Conservation (phyloP, 1,140 invertebrate genomes). For the Drosophila arawakana region DNA sequence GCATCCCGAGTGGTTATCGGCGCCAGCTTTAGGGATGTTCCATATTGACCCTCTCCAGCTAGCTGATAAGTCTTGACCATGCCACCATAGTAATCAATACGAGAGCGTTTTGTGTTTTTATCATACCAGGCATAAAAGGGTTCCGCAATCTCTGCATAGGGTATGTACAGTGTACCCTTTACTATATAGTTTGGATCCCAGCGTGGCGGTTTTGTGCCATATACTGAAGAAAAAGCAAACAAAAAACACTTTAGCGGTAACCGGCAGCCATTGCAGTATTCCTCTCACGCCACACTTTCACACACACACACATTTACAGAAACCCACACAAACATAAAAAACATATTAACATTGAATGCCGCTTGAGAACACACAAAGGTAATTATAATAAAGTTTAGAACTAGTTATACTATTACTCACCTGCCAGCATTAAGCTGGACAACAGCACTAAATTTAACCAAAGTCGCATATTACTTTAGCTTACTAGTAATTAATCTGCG, state of each 20-base stretch:
- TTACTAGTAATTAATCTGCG: neutral
- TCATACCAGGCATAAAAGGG: slow-evolving; percentile 96
- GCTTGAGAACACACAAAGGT: slow-evolving; percentile 24
- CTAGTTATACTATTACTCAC: slow-evolving; percentile 48
- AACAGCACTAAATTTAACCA: slow-evolving; percentile 55
- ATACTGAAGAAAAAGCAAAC: slow-evolving; percentile 38
- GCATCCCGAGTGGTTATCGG: slow-evolving; percentile 92
- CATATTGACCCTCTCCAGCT: slow-evolving; percentile 87
- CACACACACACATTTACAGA: slow-evolving; percentile 3
- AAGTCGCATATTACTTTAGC: slow-evolving; percentile 49
- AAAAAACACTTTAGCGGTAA: slow-evolving; percentile 48
- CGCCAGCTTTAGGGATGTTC: slow-evolving; percentile 93
- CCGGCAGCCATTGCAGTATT: slow-evolving; percentile 54
- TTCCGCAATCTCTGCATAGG: slow-evolving; percentile 96
- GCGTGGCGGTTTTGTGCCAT: slow-evolving; percentile 85
- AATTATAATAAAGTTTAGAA: slow-evolving; percentile 16
- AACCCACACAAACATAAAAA: neutral
- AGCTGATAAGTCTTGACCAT: slow-evolving; percentile 96
- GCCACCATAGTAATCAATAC: slow-evolving; percentile 98
- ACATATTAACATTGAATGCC: slow-evolving; percentile 20
- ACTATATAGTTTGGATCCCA: slow-evolving; percentile 90
- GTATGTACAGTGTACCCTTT: slow-evolving; percentile 92
- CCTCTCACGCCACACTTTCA: slow-evolving; percentile 23
- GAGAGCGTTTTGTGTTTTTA: slow-evolving; percentile 88
- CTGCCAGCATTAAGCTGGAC: slow-evolving; percentile 53